Base-by-base conservation (phyloP, 2,888 invertebrate species). In the Drosophila ochracea region DNA sequence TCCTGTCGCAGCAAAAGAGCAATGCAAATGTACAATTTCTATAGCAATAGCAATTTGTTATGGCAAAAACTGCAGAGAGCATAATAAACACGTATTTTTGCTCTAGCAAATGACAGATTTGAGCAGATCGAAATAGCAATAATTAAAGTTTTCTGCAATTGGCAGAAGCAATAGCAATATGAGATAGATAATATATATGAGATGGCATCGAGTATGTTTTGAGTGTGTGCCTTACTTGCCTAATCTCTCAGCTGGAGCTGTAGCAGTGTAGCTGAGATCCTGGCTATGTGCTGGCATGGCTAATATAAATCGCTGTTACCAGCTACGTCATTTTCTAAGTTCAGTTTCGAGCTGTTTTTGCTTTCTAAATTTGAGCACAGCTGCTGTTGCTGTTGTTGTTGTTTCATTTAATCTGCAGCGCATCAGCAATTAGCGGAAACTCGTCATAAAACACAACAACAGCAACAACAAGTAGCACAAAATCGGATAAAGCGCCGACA, bases 391-490 rank as follows among this genome's bases (percentile, higher is more conserved):
- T 62, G 9, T 21, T 68, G 68, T 68, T 43, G 67, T 68, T 61
- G 71, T 73, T 78, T 78, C 70, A 75, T 77, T 83, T 89, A 89
- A 91, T 91, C 89, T 88, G 84, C 86, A 88, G 84, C 89, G 84
- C 83, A 90, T 91, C 90, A 89, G 90, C 87, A 90, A 88, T 90
- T 91, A 89, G 87, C 86, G 87, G 90, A 90, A 84, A 86, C 91
- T 86, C 89, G 83, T 88, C 86, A 88, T 89, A 89, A 88, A 86
- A 84, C 83, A 76, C 72, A 89, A 78, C 58, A 75, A 68, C 71
- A 79, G 25, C 54, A 54, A 33, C 31, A 33, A 33, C 21, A 35
- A 35, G 21, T 47, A 21, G 80, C 80, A 81, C 84, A 79, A 77
- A 88, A 89, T 89, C 87, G 88, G 88, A 85, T 89, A 89, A 89